Conservation (phyloP, 2,888 invertebrate genomes). For the Beris morrisii region DNA sequence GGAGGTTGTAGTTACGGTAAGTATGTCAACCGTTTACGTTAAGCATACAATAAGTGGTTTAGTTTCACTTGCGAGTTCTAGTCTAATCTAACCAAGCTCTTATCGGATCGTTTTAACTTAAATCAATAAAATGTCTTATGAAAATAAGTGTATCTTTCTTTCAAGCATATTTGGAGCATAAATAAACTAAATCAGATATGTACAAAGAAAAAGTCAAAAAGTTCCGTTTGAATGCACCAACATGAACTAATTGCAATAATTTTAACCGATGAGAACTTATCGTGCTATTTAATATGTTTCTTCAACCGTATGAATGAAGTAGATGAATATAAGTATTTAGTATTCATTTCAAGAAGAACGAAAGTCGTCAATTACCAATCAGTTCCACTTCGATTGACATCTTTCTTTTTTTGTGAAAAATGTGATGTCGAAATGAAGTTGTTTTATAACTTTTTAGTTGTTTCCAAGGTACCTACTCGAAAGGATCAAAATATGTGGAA, state of each 20-base stretch:
- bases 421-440: conserved; percentile 4
- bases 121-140: too few species aligned
- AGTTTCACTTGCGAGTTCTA: too few species aligned
- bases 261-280: too few species aligned
- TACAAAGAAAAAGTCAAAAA: too few species aligned
- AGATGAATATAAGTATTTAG: not conserved
- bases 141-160: conserved; percentile 12
- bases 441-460: conserved; percentile 2
- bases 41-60: too few species aligned
- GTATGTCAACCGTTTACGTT: too few species aligned
- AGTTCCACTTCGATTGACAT: conserved; percentile 30
- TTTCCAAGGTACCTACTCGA: not conserved
- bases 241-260: too few species aligned
- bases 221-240: too few species aligned
- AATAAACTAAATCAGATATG: not conserved
- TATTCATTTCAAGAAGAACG: conserved; percentile 5
- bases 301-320: conserved; percentile 17
- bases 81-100: too few species aligned
- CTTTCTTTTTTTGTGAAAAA: conserved; percentile 17
- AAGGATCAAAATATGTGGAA: not conserved
- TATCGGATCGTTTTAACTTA: too few species aligned
- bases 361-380: conserved; percentile 28
- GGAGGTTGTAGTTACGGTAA: too few species aligned
- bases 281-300: conserved; percentile 10
- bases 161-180: conserved; percentile 12